Evolutionary conservation across 2,888 invertebrate genomes (phyloP), one percentile per base, ranked within the genome.

Genomic region (Allacma fusca): DNA sequence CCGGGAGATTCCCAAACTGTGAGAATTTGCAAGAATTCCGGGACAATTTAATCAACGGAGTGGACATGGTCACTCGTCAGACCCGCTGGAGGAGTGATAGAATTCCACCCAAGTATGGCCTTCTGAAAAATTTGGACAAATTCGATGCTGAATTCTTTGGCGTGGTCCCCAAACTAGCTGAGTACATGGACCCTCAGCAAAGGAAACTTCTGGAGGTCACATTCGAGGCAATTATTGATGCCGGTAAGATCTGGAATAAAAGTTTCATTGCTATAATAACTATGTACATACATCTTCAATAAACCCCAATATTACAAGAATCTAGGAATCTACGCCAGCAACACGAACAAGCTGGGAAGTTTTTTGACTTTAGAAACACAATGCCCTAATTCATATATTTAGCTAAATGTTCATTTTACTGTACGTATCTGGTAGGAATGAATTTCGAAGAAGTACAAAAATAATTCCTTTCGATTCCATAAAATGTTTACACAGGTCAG

Each of bases 31-130:
- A 87, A 65, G 89, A 89, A 83, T 89, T 90, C 82, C 86, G 86
- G 64, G 86, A 89, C 23, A 86, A 89, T 84, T 85, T 90, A 23
- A 86, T 88, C 81, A 86, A 86, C 71, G 87, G 88, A 40, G 87
- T 88, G 73, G 89, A 90, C 83, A 88, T 90, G 87, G 87, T 89
- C 44, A 89, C 89, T 40, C 89, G 88, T 13, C 74, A 74, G n/a
- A 74, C 62, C 1, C 29, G 74, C 4, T 74, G 62, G 64, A 74
- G 13, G 12, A 29, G 29, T 13, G 40, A 74, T 26, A 62, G 43
- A 34, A 34, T 74, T 24, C 74, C 74, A 5, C 29, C 67, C 4
- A 9, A 24, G 12, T 67, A 67, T 67, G 76, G 76, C 16, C 29
- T 59, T 28, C 13, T 76, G 34, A 68, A 70, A n/a, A 64, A 65